Conservation (phyloP, 2,888 invertebrate genomes). For the Alentia gelatinosa region DNA sequence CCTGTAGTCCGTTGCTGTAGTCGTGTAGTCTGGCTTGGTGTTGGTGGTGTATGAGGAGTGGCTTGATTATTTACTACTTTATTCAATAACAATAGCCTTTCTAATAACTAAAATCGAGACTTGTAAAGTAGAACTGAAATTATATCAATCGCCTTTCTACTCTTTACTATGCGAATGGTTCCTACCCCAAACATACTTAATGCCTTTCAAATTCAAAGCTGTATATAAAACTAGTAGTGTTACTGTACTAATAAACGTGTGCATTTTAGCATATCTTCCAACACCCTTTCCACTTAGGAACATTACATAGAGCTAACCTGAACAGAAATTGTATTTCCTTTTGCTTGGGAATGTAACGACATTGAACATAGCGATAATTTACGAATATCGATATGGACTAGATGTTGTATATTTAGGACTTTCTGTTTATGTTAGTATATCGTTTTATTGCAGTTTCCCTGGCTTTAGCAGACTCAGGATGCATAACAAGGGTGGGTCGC, state of each 20-base stretch:
- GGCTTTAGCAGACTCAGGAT: constrained; percentile 99
- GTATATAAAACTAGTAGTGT: neutral
- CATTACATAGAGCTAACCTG: neutral
- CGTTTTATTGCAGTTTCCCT: constrained; percentile 89
- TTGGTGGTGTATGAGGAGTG: constrained; percentile 45
- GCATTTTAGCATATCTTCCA: neutral
- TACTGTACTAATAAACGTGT: neutral
- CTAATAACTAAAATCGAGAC: neutral
- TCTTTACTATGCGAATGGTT: no score
- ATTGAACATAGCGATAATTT: no score
- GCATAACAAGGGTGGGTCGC: constrained; percentile 88
- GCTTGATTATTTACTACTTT: constrained; percentile 23
- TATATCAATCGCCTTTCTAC: no score
- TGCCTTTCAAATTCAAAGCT: neutral
- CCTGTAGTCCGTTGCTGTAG: constrained; percentile 12
- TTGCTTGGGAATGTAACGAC: no score
- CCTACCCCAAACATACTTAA: no score
- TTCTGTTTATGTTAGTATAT: neutral
- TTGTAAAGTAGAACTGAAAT: neutral
- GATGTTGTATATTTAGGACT: no score
- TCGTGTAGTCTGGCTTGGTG: constrained; percentile 20
- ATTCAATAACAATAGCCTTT: neutral
- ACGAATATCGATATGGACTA: no score
- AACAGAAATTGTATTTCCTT: no score
- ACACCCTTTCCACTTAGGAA: neutral